phyloP scores from a whole-genome alignment of 2,113 vertebrate species.

The Elgaria multicarinata region DNA sequence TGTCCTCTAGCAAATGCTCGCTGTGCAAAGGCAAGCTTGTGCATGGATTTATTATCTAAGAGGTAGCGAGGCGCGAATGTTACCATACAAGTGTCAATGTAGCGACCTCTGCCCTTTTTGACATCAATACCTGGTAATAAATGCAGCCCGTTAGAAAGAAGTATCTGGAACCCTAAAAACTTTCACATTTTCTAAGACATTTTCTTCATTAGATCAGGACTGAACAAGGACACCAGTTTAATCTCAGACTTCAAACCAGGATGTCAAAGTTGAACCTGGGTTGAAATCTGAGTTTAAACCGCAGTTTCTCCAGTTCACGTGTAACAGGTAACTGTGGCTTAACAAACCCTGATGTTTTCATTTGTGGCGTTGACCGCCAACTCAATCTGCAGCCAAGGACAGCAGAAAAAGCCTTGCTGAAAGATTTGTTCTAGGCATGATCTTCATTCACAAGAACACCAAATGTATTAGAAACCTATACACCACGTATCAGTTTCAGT shows the following conservation, averaged over 20 bases:
- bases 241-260: not conserved
- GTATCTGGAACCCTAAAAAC: not conserved
- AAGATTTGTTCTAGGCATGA: not conserved
- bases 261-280: not conserved
- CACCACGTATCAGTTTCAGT: not conserved
- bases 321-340: not conserved
- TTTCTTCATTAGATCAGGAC: not conserved
- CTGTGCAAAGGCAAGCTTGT: constrained; percentile 95
- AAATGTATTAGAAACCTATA: not conserved
- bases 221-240: not conserved
- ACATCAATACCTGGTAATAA: constrained; percentile 89
- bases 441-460: not conserved
- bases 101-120: constrained; percentile 93
- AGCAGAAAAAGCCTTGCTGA: not conserved
- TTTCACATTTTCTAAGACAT: too few relatives aligned
- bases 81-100: constrained; percentile 93
- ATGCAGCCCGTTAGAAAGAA: constrained; percentile 37
- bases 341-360: not conserved
- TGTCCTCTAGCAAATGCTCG: constrained; percentile 93
- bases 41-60: constrained; percentile 91
- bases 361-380: not conserved
- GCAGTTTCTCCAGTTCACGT: not conserved
- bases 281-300: not conserved
- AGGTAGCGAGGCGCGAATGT: constrained; percentile 96
- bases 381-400: not conserved